Evolutionary conservation across 1,140 invertebrate genomes (phyloP).

Genomic region (Drosophila carrolli): DNA sequence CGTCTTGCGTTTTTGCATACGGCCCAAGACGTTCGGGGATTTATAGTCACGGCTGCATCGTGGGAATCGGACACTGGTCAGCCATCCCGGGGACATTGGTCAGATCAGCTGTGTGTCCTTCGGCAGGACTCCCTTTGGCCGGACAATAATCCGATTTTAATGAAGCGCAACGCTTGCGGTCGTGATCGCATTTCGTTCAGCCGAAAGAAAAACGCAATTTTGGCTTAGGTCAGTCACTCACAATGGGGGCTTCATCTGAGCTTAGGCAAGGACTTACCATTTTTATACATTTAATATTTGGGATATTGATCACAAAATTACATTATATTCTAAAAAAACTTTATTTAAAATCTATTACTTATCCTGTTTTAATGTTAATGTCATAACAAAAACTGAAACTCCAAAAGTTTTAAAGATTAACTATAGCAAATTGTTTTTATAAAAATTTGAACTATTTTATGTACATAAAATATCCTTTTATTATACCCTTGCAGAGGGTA

Average conservation of each 20-base stretch:
- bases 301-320: not conserved
- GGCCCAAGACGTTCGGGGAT: conserved; percentile 42
- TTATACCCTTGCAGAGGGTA: too few species aligned
- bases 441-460: too few species aligned
- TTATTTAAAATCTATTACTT: too few species aligned
- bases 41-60: conserved; percentile 52
- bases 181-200: conserved; percentile 47
- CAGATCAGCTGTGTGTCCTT: conserved; percentile 41
- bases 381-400: too few species aligned
- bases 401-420: too few species aligned
- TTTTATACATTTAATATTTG: not conserved
- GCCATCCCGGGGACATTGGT: conserved; percentile 28
- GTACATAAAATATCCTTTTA: too few species aligned
- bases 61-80: conserved; percentile 63
- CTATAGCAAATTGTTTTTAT: too few species aligned
- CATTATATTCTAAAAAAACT: too few species aligned
- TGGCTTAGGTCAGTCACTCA: conserved; percentile 22
- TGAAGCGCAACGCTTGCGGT: conserved; percentile 80
- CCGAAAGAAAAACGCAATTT: conserved; percentile 45
- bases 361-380: too few species aligned
- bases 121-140: conserved; percentile 9
- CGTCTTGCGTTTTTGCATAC: conserved; percentile 72
- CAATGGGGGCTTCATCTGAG: conserved; percentile 6
- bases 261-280: not conserved
- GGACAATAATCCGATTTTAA: conserved; percentile 78